Conservation (phyloP, 2,113 vertebrate species). For the Rallus limicola region DNA sequence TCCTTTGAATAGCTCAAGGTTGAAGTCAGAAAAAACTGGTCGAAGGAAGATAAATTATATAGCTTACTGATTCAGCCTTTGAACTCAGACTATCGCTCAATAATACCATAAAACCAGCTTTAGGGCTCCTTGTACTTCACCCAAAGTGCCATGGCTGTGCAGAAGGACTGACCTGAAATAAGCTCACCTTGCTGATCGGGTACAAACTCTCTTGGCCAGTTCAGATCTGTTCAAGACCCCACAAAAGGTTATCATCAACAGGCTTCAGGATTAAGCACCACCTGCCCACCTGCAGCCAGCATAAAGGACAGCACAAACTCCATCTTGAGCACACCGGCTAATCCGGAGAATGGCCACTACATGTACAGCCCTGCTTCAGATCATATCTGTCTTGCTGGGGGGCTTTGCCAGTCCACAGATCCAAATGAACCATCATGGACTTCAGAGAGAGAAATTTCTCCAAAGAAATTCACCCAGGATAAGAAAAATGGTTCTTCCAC, state of each 20-base stretch:
- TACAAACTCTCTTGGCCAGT: background rate
- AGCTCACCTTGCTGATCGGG: background rate
- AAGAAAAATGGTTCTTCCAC: background rate
- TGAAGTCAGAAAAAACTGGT: background rate
- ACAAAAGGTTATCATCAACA: background rate
- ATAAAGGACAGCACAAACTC: background rate
- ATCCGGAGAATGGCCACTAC: background rate
- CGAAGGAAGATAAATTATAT: background rate
- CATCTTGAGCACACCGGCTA: rapidly evolving
- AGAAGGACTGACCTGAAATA: background rate
- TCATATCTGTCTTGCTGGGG: background rate
- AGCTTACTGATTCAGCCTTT: background rate
- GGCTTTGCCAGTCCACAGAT: background rate
- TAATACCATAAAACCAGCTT: background rate
- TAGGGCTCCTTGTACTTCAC: background rate
- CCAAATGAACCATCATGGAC: background rate
- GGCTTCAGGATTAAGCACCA: background rate
- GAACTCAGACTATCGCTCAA: background rate
- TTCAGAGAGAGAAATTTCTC: background rate
- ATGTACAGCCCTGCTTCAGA: background rate
- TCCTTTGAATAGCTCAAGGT: background rate
- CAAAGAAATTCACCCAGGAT: background rate
- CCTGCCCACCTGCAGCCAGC: background rate
- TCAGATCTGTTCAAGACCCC: background rate
- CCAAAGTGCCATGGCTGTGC: background rate